A percentile compares a stretch with the other conserved stretches of the same genome.
phyloP scores from a whole-genome alignment of 2,797 vertebrate genomes.

The Rhinichthys osculus region DNA sequence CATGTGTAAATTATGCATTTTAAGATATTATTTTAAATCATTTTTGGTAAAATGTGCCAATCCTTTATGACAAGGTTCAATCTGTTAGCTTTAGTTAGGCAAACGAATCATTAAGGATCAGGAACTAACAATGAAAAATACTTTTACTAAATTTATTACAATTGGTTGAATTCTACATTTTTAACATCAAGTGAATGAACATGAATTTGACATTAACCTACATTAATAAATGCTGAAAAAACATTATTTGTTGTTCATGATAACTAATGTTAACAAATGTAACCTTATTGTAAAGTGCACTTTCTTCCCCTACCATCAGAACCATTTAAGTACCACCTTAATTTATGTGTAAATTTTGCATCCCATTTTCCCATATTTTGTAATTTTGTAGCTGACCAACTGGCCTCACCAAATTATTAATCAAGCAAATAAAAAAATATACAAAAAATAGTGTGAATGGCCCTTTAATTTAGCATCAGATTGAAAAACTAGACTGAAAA shows the following conservation, averaged over 20 bases:
- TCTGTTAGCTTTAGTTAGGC: background rate
- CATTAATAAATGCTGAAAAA: constrained; percentile 1
- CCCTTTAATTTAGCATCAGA: background rate
- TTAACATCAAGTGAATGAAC: background rate
- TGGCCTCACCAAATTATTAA: no score
- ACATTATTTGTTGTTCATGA: background rate
- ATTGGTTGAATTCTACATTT: background rate
- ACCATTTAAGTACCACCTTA: no score
- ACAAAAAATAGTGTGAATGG: background rate
- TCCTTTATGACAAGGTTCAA: background rate
- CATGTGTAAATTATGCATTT: background rate
- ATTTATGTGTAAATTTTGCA: background rate
- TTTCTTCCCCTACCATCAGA: background rate
- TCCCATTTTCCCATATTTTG: background rate
- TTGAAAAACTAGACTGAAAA: background rate
- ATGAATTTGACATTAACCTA: background rate
- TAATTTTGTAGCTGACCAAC: background rate
- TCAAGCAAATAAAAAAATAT: no score
- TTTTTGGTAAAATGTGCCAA: background rate
- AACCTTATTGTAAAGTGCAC: background rate
- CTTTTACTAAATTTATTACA: background rate
- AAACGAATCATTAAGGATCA: background rate
- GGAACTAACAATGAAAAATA: background rate
- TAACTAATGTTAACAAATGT: background rate
- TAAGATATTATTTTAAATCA: background rate